A percentile compares a stretch with the other conserved stretches of the same genome.
phyloP scores from a whole-genome alignment of 1,140 invertebrate species.

The Drosophila seguyi region DNA sequence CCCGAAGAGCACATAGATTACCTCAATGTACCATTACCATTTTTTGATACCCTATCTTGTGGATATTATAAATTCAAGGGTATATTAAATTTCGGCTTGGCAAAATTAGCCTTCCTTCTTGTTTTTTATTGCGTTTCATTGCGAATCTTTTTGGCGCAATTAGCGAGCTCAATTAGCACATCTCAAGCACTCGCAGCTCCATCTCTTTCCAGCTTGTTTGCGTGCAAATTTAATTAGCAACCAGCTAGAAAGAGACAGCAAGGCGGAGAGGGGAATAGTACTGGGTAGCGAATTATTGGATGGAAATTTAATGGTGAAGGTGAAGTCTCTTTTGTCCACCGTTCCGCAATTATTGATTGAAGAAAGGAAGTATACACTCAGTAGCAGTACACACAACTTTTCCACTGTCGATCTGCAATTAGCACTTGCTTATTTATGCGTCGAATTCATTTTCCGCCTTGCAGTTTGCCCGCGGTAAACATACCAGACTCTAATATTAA shows the following conservation, averaged over 20 bases:
- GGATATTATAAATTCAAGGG: not conserved
- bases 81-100: not conserved
- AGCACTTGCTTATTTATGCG: slow-evolving; percentile 61
- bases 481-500: slow-evolving; percentile 4
- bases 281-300: slow-evolving; percentile 19
- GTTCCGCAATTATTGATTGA: slow-evolving; percentile 21
- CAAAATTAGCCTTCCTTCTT: not conserved
- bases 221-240: slow-evolving; percentile 71
- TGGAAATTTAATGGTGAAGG: slow-evolving; percentile 31
- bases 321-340: slow-evolving; percentile 24
- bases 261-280: slow-evolving; percentile 14
- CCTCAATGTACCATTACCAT: too few species aligned
- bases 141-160: slow-evolving; percentile 59
- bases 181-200: slow-evolving; percentile 43
- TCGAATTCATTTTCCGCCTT: slow-evolving; percentile 53
- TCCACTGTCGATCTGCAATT: slow-evolving; percentile 52
- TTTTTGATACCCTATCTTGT: too few species aligned
- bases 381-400: slow-evolving; percentile 34
- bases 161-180: slow-evolving; percentile 73
- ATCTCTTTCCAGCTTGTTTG: slow-evolving; percentile 29
- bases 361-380: slow-evolving; percentile 17
- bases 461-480: slow-evolving; percentile 22
- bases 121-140: slow-evolving; percentile 33
- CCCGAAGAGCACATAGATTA: too few species aligned
- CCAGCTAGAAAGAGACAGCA: not conserved